Conservation (phyloP, 2,888 invertebrate species). For the Cerastis leucographa region DNA sequence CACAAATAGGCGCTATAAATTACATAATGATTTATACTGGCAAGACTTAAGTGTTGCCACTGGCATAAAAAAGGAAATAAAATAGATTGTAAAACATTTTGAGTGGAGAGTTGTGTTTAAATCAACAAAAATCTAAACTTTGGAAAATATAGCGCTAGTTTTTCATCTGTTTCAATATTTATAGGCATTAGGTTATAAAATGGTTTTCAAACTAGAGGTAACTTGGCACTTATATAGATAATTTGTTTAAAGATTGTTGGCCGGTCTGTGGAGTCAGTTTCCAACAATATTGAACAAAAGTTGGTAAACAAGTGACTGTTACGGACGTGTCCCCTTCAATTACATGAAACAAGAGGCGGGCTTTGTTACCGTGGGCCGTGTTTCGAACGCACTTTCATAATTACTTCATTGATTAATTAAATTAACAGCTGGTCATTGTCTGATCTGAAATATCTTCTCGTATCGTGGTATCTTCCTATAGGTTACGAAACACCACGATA, state of each 20-base stretch:
- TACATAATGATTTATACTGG: conserved; percentile 43
- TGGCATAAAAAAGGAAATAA: conserved; percentile 41
- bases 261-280: conserved; percentile 49
- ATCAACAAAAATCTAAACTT: conserved; percentile 24
- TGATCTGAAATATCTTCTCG: neutral
- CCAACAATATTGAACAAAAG: conserved; percentile 74
- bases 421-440: conserved; percentile 25
- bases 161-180: conserved; percentile 21
- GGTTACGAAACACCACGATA: neutral
- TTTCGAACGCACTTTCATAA: conserved; percentile 63
- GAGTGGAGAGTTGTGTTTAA: conserved; percentile 28
- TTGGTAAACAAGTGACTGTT: conserved; percentile 75
- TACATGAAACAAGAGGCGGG: conserved; percentile 74
- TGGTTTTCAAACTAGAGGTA: conserved; percentile 50
- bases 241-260: conserved; percentile 71
- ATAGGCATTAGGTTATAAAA: conserved; percentile 16
- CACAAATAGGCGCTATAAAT: conserved; percentile 53
- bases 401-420: conserved; percentile 62
- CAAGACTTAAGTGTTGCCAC: conserved; percentile 46
- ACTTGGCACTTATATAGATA: conserved; percentile 66
- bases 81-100: conserved; percentile 39
- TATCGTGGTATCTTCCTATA: no score
- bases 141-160: neutral
- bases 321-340: conserved; percentile 78
- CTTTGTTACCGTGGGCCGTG: conserved; percentile 68